Base-by-base conservation (phyloP, 2,113 vertebrate species). In the Corythornis cristatus region DNA sequence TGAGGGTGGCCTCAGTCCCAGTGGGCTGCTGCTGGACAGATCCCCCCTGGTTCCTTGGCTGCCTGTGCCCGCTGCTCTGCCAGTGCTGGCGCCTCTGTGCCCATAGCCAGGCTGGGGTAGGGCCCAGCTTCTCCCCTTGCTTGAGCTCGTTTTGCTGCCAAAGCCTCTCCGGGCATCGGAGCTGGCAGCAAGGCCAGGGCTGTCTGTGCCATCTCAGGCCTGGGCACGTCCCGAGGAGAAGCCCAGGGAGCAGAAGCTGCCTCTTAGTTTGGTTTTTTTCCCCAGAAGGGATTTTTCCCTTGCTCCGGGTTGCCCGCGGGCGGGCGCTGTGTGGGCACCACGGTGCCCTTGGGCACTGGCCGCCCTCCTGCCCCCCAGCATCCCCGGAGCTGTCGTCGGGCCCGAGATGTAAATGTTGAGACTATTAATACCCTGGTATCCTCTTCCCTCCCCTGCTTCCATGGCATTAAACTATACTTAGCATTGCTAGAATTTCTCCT, bases 361-460 rank as follows among this genome's bases (percentile, higher is more conserved):
- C 35, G 15, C 12, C 16, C 58, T 93, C 42, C 5, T 61, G 68
- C 26, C 1, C 35, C 45, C 77, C 93, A 83, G 73, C 77, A 72
- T 66, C 94, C 72, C 7, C 0, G 33, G 86, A 71, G 42, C 81
- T 78, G 61, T 62, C 3, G 9, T 76, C 90, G 78, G 75, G 84
- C 72, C 54, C 33, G 13, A 64, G 75, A 56, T 88, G 81, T 94
- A 95, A 96, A 89, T 95, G 93, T 50, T 96, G 90, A 76, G 51
- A 86, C 93, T 97, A 95, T 97, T 97, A 97, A 97, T 97, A 97
- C 70, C 67, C 94, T 58, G 70, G 0, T 78, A 94, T 96, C 95
- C 86, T 88, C 68, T 97, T 97, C 92, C 95, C 62, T 96, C n/a
- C 46, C 16, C 74, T 72, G 58, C 65, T 83, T 94, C 76, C 28